A percentile compares a stretch with the other conserved stretches of the same genome.
Conservation (phyloP, 1,140 invertebrate genomes). For the Trichomalopsis sarcophagae region DNA sequence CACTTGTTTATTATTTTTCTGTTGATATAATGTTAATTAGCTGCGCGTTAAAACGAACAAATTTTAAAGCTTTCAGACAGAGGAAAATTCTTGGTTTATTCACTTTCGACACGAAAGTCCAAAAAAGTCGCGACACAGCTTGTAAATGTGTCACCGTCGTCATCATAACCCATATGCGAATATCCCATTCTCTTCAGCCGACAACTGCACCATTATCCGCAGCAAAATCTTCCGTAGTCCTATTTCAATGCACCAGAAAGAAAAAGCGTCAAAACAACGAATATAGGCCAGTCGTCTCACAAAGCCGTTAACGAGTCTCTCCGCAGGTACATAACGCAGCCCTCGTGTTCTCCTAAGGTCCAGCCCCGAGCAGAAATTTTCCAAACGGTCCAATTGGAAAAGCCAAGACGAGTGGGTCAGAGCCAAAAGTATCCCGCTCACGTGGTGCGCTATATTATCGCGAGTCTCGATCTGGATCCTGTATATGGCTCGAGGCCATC, state of each 20-base stretch:
- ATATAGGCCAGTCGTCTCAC: not conserved
- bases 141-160: not conserved
- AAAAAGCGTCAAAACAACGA: not conserved
- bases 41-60: no score
- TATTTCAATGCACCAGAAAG: not conserved
- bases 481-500: not conserved
- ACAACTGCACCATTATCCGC: not conserved
- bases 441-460: not conserved
- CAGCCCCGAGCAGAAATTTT: not conserved
- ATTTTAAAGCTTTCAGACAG: no score
- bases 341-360: not conserved
- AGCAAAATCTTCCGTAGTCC: not conserved
- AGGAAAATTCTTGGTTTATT: no score
- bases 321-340: not conserved
- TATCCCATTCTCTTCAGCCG: no score
- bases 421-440: not conserved
- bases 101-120: not conserved
- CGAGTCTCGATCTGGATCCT: not conserved
- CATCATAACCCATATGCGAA: not conserved
- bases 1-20: no score
- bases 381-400: not conserved
- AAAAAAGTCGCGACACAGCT: not conserved
- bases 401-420: not conserved
- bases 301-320: not conserved
- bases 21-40: no score